A percentile compares a stretch with the other conserved stretches of the same genome.
Evolutionary conservation across 2,113 vertebrate genomes (phyloP).

Genomic region (Piliocolobus tephrosceles): DNA sequence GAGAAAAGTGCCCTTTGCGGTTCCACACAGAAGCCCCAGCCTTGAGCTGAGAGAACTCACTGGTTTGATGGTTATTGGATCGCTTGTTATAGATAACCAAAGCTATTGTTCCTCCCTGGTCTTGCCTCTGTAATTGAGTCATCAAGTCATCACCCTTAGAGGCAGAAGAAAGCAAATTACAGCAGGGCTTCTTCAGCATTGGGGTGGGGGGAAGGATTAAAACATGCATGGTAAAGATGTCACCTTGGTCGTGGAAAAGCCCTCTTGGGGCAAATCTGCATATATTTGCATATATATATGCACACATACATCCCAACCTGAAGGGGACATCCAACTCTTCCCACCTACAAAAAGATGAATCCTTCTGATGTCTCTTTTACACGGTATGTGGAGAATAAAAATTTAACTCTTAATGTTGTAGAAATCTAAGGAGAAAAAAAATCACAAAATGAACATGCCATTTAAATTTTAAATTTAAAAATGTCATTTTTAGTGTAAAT

Average conservation of each 20-base stretch:
- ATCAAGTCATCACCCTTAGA: background rate
- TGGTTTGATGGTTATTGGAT: background rate
- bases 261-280: background rate
- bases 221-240: background rate
- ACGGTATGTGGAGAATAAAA: background rate
- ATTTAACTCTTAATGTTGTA: background rate
- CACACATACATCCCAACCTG: background rate
- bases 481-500: background rate
- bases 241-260: accelerated
- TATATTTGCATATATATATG: background rate
- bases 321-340: background rate
- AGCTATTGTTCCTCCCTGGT: background rate
- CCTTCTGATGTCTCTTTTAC: background rate
- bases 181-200: background rate
- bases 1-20: background rate
- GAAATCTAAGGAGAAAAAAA: background rate
- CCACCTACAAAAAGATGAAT: background rate
- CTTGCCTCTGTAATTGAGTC: background rate
- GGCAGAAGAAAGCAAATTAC: background rate
- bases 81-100: background rate
- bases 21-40: background rate
- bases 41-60: background rate
- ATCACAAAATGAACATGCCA: background rate
- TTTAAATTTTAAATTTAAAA: constrained; percentile 13
- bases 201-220: background rate